phyloP scores from a whole-genome alignment of 2,113 vertebrate genomes.

The pig (Sus scrofa) region DNA sequence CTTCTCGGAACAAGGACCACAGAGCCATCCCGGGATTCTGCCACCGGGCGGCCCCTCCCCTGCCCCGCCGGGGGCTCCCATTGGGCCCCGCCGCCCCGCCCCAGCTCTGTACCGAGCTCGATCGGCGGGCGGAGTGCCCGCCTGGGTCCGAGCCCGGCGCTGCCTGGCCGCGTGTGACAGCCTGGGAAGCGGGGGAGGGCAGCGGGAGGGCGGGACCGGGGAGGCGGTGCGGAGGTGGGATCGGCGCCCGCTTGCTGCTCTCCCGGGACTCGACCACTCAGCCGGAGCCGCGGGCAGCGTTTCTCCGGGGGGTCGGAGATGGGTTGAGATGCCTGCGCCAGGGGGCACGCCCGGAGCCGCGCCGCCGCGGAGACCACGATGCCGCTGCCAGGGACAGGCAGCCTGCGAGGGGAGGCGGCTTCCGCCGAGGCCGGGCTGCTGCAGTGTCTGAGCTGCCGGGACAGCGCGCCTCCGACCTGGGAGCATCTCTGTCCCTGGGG shows the following conservation, averaged over 20 bases:
- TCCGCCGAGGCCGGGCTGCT: constrained; percentile 49
- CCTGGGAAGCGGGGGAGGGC: background rate
- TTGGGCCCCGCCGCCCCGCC: constrained; percentile 36
- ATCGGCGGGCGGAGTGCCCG: background rate
- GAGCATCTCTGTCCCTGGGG: constrained; percentile 9
- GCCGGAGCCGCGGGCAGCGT: background rate
- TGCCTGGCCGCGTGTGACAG: constrained; percentile 38
- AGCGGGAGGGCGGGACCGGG: constrained; percentile 35
- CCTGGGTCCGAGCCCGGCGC: background rate
- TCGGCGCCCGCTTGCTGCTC: background rate
- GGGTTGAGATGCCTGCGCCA: constrained; percentile 74
- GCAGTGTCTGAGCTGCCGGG: constrained; percentile 30
- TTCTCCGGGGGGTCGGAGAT: background rate
- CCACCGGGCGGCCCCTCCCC: constrained; percentile 65
- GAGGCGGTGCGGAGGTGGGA: constrained; percentile 4
- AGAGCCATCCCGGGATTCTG: constrained; percentile 65
- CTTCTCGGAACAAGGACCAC: constrained; percentile 68
- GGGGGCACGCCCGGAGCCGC: constrained; percentile 12
- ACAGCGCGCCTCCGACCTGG: background rate
- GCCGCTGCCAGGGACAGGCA: constrained; percentile 16
- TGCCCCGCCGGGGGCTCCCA: constrained; percentile 54
- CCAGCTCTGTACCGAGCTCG: constrained; percentile 51
- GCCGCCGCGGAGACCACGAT: background rate
- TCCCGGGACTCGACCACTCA: background rate
- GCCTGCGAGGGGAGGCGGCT: constrained; percentile 43